Evolutionary conservation across 2,888 invertebrate genomes (phyloP).

Genomic region (Hedya salicella): DNA sequence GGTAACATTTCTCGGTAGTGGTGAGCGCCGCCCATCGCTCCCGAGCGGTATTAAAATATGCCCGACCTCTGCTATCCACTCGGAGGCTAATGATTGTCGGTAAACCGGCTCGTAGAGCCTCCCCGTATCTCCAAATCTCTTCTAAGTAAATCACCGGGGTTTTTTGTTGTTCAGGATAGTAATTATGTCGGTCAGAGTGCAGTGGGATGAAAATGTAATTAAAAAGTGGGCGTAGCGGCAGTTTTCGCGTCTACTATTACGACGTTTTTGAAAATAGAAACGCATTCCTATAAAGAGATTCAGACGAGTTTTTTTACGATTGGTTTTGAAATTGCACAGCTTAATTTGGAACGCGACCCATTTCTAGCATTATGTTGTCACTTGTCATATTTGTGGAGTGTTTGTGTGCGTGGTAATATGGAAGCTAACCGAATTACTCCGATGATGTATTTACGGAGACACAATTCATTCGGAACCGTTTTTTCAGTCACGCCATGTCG

Average conservation of each 20-base stretch:
- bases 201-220: slow-evolving; percentile 82
- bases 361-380: slow-evolving; percentile 32
- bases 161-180: slow-evolving; percentile 80
- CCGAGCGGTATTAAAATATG: slow-evolving; percentile 82
- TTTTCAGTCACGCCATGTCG: slow-evolving; percentile 84
- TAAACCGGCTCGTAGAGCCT: slow-evolving; percentile 81
- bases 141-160: slow-evolving; percentile 80
- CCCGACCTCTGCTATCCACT: slow-evolving; percentile 79
- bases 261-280: slow-evolving; percentile 61
- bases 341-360: slow-evolving; percentile 21
- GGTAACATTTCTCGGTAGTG: slow-evolving; percentile 85
- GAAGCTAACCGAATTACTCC: slow-evolving; percentile 71
- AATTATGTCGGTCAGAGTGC: slow-evolving; percentile 85
- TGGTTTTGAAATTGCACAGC: slow-evolving; percentile 26
- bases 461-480: slow-evolving; percentile 78
- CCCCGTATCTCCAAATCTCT: slow-evolving; percentile 76
- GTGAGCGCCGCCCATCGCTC: slow-evolving; percentile 82
- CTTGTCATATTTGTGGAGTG: slow-evolving; percentile 53
- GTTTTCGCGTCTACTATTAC: slow-evolving; percentile 72
- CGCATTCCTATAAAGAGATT: slow-evolving; percentile 45
- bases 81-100: slow-evolving; percentile 84
- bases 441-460: slow-evolving; percentile 79
- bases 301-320: slow-evolving; percentile 32
- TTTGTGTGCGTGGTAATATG: slow-evolving; percentile 56
- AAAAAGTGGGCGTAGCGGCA: slow-evolving; percentile 76